Evolutionary conservation across 2,113 vertebrate species (phyloP).

Genomic region (Mormyrus lacerda): DNA sequence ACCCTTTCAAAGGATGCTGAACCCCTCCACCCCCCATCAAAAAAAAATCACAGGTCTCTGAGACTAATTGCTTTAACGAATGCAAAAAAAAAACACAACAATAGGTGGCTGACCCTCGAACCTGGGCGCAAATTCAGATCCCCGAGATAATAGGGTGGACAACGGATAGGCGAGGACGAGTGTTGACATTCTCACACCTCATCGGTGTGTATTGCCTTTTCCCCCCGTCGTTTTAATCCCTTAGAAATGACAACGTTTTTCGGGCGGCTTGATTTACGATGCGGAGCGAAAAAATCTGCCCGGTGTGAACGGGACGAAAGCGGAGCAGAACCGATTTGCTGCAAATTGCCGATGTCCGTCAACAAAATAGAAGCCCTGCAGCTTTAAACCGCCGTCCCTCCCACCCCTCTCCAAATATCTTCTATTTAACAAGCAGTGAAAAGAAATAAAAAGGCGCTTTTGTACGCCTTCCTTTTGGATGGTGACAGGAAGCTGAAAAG

Average conservation of each 20-base stretch:
- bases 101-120: slow-evolving; percentile 21
- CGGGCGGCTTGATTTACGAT: neutral
- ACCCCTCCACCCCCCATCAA: neutral
- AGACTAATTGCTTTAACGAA: slow-evolving; percentile 53
- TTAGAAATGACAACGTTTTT: neutral
- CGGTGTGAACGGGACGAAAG: neutral
- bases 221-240: neutral
- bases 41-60: slow-evolving; percentile 40
- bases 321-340: slow-evolving; percentile 32
- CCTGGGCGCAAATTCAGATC: slow-evolving; percentile 11
- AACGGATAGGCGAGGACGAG: neutral
- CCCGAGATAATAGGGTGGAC: neutral
- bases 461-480: slow-evolving; percentile 74
- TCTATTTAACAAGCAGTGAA: slow-evolving; percentile 83
- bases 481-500: slow-evolving; percentile 67
- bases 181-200: slow-evolving; percentile 21
- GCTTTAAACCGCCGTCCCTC: slow-evolving; percentile 77
- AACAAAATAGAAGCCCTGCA: slow-evolving; percentile 60
- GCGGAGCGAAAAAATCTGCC: neutral
- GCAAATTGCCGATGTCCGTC: slow-evolving; percentile 54
- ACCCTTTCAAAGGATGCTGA: slow-evolving; percentile 59
- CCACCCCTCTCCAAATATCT: slow-evolving; percentile 79
- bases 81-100: slow-evolving; percentile 36
- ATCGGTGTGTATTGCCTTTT: neutral
- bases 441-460: slow-evolving; percentile 83